Base-by-base conservation (phyloP, 92 coral and sea anemone genomes). In the Zoanthus sansibaricus region DNA sequence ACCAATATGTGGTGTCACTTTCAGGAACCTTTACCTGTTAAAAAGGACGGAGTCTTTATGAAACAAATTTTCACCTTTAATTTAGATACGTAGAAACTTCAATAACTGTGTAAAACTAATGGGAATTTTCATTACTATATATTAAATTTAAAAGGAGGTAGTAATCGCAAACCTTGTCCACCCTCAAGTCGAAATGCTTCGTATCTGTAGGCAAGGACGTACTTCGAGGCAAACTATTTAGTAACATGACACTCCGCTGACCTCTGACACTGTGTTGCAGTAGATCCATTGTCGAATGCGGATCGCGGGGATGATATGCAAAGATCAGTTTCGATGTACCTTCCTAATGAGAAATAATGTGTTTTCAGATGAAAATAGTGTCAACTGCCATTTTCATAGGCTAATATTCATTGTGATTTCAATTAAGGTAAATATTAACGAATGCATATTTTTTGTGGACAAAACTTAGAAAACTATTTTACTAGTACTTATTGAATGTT, bases 241-340 rank as follows among this genome's bases (percentile, higher is more conserved):
- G 79, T 17, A 92, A 76, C 59, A 83, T 32, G 25, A 90, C 54
- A 74, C 93, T 89, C 75, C 93, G 90, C 32, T 84, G 61, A 37
- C 92, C 93, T 74, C 25, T 10, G 0, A 76, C 75, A 30, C 76
- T 82, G 87, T 91, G 94, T 58, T 45, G 20, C 25, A 30, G 83
- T 32, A 91, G 78, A 42, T 68, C 82, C 69, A 83, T 18, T 75
- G 75, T 83, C 12, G 94, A 78, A 31, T 37, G 15, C 5, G 92
- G 94, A 21, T 91, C 94, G 12, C 72, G 74, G 11, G 78, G 78
- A 55, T 88, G 79, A 30, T 72, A 91, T 4, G 93, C 93, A 46
- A 74, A 91, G 56, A 91, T 82, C 15, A 91, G 86, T 77, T 87
- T 91, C 2, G 91, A 82, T 12, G 93, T 91, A 3, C 93, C 93